Percentiles rank a stretch among this genome's conserved stretches.
These are phyloP conservation scores for Ictalurus punctatus DNA, from an alignment of 2,113 vertebrate species.

Conservation along the genomic window DNA sequence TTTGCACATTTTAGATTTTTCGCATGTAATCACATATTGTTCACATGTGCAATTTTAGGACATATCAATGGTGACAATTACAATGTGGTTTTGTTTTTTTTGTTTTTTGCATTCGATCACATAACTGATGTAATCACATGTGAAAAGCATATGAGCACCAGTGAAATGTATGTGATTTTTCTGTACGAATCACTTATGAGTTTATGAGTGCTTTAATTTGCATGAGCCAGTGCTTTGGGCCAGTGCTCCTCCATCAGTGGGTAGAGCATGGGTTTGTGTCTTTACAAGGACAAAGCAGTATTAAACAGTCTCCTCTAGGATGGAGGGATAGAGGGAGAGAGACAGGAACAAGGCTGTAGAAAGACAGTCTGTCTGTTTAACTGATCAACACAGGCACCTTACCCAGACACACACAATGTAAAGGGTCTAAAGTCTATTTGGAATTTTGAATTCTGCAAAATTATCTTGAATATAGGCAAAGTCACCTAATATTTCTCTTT, in stretches of 20 bases:
- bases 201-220: background rate
- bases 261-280: background rate
- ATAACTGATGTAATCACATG: background rate
- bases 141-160: too few relatives aligned
- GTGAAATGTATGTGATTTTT: background rate
- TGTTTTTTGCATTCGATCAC: background rate
- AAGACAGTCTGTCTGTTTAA: conserved; percentile 22
- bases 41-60: background rate
- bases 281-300: conserved; percentile 33
- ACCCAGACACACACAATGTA: background rate
- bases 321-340: conserved; percentile 4
- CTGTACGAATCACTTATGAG: background rate
- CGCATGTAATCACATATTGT: background rate
- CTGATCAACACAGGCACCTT: conserved; percentile 43
- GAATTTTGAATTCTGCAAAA: background rate
- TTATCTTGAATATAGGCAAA: background rate
- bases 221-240: background rate
- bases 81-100: too few relatives aligned
- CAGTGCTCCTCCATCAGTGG: background rate
- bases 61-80: background rate
- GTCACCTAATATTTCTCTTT: background rate
- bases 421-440: conserved; percentile 1
- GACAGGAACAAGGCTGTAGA: conserved; percentile 17
- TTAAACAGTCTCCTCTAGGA: conserved; percentile 35
- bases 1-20: background rate